These are phyloP conservation scores for Hyperoplus immaculatus DNA, from an alignment of 2,797 vertebrate species.

Conservation along the genomic window DNA sequence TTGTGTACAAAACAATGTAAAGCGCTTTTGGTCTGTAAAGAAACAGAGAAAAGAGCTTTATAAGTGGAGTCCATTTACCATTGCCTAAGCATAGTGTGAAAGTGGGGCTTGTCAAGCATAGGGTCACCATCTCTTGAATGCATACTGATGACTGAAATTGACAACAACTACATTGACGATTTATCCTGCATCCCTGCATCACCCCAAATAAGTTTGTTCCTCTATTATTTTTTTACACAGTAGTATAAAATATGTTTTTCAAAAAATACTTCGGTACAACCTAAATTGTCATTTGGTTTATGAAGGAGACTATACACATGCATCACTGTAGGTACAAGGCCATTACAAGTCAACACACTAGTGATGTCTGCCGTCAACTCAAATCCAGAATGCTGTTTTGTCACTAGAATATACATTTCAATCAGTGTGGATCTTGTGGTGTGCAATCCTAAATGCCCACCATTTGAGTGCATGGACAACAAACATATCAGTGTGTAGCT, in stretches of 20 bases:
- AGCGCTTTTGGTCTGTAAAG: no score
- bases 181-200: background rate
- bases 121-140: conserved; percentile 9
- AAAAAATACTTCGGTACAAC: background rate
- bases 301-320: background rate
- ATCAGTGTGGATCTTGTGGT: background rate
- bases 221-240: background rate
- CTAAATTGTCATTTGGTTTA: background rate
- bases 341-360: background rate
- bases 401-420: background rate
- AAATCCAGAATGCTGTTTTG: background rate
- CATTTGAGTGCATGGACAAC: background rate
- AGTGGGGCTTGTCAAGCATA: conserved; percentile 10
- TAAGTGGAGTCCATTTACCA: no score
- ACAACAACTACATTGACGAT: background rate
- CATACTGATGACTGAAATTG: background rate
- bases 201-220: background rate
- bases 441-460: background rate
- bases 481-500: background rate
- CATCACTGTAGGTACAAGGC: background rate
- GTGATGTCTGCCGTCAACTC: background rate
- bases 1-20: no score
- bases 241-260: background rate
- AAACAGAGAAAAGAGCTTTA: no score
- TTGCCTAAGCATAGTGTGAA: conserved; percentile 14